Evolutionary conservation across 2,797 vertebrate genomes (phyloP), one percentile per base, ranked within the genome.

Genomic region (Sarcophilus harrisii): DNA sequence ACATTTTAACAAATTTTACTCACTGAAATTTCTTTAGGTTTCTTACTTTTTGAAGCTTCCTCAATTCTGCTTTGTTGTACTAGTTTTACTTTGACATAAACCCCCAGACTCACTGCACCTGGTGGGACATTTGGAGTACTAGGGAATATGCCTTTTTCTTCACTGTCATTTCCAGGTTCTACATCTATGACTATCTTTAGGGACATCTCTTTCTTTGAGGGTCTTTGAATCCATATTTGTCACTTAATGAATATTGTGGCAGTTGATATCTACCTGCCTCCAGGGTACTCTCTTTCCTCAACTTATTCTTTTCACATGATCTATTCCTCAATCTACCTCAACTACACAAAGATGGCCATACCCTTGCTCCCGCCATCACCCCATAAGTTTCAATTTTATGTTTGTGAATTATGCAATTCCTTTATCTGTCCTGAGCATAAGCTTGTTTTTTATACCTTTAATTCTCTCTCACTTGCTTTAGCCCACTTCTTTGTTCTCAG

Each of bases 21-120:
- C 29, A 94, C 6, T 1, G 38, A 90, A 91, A 93, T 93, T 93
- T 60, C 62, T 73, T 92, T 55, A 91, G 38, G 24, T 62, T 62
- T 62, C 59, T 62, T 62, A 62, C 4, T 30, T 29, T 62, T 62
- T 30, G 59, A 62, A 62, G 59, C 27, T 59, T 6, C 27, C 59
- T 10, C 29, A 30, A 10, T 14, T 66, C 13, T 6, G 30, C 62
- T 66, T n/a, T 66, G 13, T 66, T n/a, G 62, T 12, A 32, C 60
- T 66, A 32, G 13, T 66, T 66, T 13, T n/a, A 66, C 60, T 66
- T 66, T 16, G 60, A 66, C 30, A 29, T 5, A 66, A 5, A n/a
- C 14, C 62, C 32, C 5, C 30, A 11, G 30, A n/a, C 14, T 66
- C 62, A 66, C 32, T 66, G 13, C 8, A 10, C 29, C 29, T 30